phyloP scores from a whole-genome alignment of 64 coral and sea anemone genomes.

The Montipora efflorescens region DNA sequence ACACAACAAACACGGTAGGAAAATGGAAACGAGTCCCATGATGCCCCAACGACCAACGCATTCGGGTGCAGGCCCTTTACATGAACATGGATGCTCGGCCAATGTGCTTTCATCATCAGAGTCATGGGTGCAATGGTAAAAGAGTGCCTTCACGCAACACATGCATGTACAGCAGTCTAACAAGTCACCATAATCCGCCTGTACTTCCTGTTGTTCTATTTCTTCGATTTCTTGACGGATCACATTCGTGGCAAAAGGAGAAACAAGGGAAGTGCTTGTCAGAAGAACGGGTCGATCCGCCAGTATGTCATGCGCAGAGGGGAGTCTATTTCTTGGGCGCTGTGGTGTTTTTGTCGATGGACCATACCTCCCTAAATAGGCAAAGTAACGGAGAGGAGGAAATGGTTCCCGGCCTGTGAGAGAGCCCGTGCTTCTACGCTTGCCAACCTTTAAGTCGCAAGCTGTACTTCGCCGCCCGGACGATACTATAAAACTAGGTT shows the following conservation, averaged over 20 bases:
- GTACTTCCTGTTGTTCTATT: conserved; percentile 1
- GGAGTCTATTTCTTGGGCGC: conserved; percentile 20
- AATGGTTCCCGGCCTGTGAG: conserved; percentile 11
- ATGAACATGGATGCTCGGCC: conserved; percentile 76
- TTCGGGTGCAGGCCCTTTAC: conserved; percentile 56
- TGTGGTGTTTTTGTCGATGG: neutral
- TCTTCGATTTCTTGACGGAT: conserved; percentile 47
- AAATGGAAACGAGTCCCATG: conserved; percentile 71
- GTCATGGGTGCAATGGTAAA: conserved; percentile 93
- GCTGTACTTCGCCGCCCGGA: neutral
- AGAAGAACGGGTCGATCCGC: conserved; percentile 61
- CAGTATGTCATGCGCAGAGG: conserved; percentile 49
- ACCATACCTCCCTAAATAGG: conserved; percentile 41
- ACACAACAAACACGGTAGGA: conserved; percentile 82
- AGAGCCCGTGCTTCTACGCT: conserved; percentile 1
- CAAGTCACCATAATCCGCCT: conserved; percentile 48
- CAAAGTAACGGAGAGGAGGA: conserved; percentile 54
- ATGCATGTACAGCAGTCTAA: conserved; percentile 90
- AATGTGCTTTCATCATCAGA: conserved; percentile 61
- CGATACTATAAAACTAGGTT: neutral
- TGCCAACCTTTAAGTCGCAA: neutral
- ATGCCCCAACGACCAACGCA: conserved; percentile 81
- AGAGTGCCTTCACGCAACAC: conserved; percentile 82
- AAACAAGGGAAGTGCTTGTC: conserved; percentile 57
- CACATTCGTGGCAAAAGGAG: conserved; percentile 52